Evolutionary conservation across 2,113 vertebrate genomes (phyloP), one percentile per base, ranked within the genome.

Genomic region (Butorides virescens): DNA sequence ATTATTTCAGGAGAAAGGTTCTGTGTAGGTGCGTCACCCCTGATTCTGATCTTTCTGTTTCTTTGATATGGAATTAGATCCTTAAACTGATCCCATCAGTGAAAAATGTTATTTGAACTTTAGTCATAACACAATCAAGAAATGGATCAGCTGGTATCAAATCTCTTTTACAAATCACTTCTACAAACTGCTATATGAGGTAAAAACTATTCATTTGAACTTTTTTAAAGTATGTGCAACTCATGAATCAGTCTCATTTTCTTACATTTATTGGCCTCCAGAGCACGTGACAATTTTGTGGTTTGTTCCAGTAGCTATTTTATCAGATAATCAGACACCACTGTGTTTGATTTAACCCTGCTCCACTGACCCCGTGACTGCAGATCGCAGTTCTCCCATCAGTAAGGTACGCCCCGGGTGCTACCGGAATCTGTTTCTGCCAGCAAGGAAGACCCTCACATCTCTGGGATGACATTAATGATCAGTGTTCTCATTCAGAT

Each of bases 391-490:
- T 86, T 94, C n/a, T 93, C 42, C 59, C 65, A 67, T 90, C 82
- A 90, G 5, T 90, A 77, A 94, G 65, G 26, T 71, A 42, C 13
- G 27, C 27, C 80, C 49, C 63, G 71, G 34, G 39, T 94, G 80
- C 76, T 86, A 50, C 44, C 88, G 56, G 77, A 91, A 96, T 95
- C 67, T 96, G 66, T 96, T 97, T 97, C 96, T 96, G 86, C 83
- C 81, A 10, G 21, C 76, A 91, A 95, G 76, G 36, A 82, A 96
- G 92, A 91, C 39, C 46, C 83, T 94, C 71, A 44, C 46, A 29
- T 93, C 87, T 95, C 71, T 32, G 62, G 88, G 85, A 68, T 95
- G 93, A 95, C 90, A 95, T 74, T 97, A 97, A 95, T 94, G 92
- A 97, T 95, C 95, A 93, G 91, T 44, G 19, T 80, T 96, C 90